Base-by-base conservation (phyloP, 2,797 vertebrate species). In the Benthosema pterotum region DNA sequence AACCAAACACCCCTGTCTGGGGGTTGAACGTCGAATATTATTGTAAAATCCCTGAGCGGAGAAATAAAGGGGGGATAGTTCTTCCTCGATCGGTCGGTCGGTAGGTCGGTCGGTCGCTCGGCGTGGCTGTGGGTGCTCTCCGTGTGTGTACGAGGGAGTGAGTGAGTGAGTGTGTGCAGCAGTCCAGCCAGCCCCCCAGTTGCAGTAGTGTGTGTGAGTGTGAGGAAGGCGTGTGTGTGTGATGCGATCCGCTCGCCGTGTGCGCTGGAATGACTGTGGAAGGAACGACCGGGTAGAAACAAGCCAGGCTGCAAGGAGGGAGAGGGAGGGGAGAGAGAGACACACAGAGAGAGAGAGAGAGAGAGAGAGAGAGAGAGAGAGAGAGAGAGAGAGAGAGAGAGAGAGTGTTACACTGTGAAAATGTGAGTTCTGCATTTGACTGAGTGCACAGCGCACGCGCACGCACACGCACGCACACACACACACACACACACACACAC, bases 221-320 rank as follows among this genome's bases (percentile, higher is more conserved):
- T 32, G 32, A 1, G 32, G 32, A 38, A 9, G 70, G 58, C 75
- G 85, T 82, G 79, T 81, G n/a, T n/a, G n/a, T n/a, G n/a, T n/a
- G n/a, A n/a, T n/a, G n/a, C n/a, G 87, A 83, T 80, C 78, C 84
- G 79, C 84, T 90, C 86, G 83, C 81, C 79, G 86, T 74, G 82
- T 87, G 88, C 85, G 61, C 77, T 88, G 90, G 89, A 93, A 91
- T 91, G 90, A 90, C 66, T n/a, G n/a, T n/a, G n/a, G 65, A 89
- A 90, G 61, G 65, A 71, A 63, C 47, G 68, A 65, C 71, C 68
- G 77, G 66, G 79, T 64, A 80, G 73, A 72, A 80, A 79, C 70
- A 83, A 83, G 72, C 52, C 77, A 64, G 64, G 60, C 72, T 50
- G 69, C 22, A 63, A 79, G n/a, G 67, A 63, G 69, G 50, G 58